phyloP scores from a whole-genome alignment of 2,888 invertebrate genomes.

The Drosophila barbarae region DNA sequence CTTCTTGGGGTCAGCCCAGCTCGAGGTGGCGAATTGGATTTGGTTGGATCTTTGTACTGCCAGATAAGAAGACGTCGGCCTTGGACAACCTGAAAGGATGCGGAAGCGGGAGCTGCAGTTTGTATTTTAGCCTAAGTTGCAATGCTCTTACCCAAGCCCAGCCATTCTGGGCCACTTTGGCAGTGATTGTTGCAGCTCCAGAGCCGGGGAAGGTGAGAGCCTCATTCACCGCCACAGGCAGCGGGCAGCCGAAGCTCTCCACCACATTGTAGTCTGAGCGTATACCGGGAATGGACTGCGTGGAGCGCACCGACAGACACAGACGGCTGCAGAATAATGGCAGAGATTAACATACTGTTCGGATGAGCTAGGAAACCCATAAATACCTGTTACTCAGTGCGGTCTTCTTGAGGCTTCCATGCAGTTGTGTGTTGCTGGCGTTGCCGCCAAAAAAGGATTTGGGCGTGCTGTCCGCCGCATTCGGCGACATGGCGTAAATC shows the following conservation, averaged over 20 bases:
- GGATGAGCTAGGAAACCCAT: not conserved
- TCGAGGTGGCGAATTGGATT: slow-evolving; percentile 56
- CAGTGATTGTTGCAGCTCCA: slow-evolving; percentile 80
- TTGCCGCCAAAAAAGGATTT: slow-evolving; percentile 72
- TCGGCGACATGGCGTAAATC: slow-evolving; percentile 60
- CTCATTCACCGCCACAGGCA: slow-evolving; percentile 94
- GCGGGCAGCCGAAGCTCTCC: slow-evolving; percentile 89
- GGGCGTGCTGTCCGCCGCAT: slow-evolving; percentile 52
- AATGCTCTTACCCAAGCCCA: slow-evolving; percentile 81
- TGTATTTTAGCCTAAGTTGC: too few relatives aligned
- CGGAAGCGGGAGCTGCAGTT: not conserved
- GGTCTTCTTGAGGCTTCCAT: slow-evolving; percentile 63
- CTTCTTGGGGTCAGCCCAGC: slow-evolving; percentile 67
- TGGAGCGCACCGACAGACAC: slow-evolving; percentile 83
- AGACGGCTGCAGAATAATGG: slow-evolving; percentile 77
- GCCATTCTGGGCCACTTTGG: slow-evolving; percentile 81
- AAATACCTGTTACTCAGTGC: slow-evolving; percentile 61
- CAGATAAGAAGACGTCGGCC: slow-evolving; percentile 92
- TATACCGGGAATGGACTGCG: slow-evolving; percentile 87
- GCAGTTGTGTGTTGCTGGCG: slow-evolving; percentile 31
- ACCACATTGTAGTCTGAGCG: slow-evolving; percentile 87
- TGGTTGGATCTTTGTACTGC: slow-evolving; percentile 83
- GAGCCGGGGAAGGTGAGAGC: slow-evolving; percentile 88
- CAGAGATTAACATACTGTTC: not conserved
- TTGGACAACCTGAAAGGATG: slow-evolving; percentile 85